Evolutionary conservation across 1,140 invertebrate genomes (phyloP), one percentile per base, ranked within the genome.

Genomic region (Sweltsa coloradensis): DNA sequence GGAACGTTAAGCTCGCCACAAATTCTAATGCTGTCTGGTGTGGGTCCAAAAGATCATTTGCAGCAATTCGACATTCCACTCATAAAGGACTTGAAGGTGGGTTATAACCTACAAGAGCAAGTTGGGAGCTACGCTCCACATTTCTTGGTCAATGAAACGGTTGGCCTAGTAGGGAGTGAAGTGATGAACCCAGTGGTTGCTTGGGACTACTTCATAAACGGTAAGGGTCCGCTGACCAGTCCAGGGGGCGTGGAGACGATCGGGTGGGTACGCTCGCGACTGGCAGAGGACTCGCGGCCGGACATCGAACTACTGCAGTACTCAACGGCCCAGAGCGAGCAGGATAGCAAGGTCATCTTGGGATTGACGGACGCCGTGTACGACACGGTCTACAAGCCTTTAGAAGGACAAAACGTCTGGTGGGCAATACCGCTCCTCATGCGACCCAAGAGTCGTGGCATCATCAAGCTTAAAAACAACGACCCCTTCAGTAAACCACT

Each of bases 21-120:
- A 49, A 53, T 95, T n/a, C 70, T 95, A 13, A 87, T 94, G 39
- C 56, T 93, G 0, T 91, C 86, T 16, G 91, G 91, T 0, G 75
- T 94, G 18, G 90, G 90, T 0, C 88, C 88, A 0, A 70, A 66
- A 1, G 78, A 86, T 34, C 84, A 94, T 55, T 65, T 97, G 1
- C 57, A 75, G 47, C 74, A 83, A 45, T 73, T 87, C 34, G 77
- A 75, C 2, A 89, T 91, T 47, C 80, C 81, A 0, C 71, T 86
- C 0, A 51, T 89, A 2, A 76, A 77, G 0, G 76, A 90, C 58
- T 59, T 88, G 1, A 79, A 80, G 57, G 54, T 54, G 14, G 61
- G 61, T 13, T 29, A 59, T 31, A 89, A 90, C 57, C 67, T 91
- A 19, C 87, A 91, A 60, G 85, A 89, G 52, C 85, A 89, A 58